Percentiles rank a stretch among this genome's conserved stretches.
phyloP scores from a whole-genome alignment of 2,113 vertebrate genomes.

The Acanthisitta chloris region DNA sequence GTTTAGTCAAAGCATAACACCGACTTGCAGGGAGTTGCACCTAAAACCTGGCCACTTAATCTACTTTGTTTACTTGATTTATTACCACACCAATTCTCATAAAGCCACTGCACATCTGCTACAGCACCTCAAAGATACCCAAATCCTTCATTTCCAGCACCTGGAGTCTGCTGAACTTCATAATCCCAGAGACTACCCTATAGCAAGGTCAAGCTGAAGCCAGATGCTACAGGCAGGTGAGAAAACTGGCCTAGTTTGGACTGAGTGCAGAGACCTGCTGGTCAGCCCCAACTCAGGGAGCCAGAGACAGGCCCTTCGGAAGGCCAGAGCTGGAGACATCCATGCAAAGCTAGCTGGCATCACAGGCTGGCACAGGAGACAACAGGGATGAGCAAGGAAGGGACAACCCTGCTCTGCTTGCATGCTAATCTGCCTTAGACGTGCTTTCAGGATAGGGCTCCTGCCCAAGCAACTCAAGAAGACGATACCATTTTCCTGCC shows the following conservation, averaged over 20 bases:
- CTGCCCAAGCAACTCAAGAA: neutral
- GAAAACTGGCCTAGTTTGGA: neutral
- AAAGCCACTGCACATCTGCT: neutral
- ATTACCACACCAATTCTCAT: neutral
- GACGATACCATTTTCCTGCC: neutral
- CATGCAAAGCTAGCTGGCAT: neutral
- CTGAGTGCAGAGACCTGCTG: neutral
- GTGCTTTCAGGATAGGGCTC: neutral
- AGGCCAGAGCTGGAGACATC: neutral
- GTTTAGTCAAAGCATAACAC: neutral
- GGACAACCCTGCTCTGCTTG: fast-evolving
- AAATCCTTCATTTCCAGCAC: neutral
- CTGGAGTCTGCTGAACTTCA: neutral
- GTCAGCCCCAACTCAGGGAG: neutral
- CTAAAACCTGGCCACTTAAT: neutral
- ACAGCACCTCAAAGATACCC: neutral
- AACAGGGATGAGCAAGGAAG: neutral
- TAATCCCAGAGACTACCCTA: neutral
- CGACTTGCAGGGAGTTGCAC: neutral
- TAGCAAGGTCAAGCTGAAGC: neutral
- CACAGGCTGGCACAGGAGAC: neutral
- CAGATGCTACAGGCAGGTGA: neutral
- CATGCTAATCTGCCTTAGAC: neutral
- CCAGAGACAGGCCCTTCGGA: neutral
- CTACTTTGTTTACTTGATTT: neutral